These are phyloP conservation scores for Cepaea hortensis DNA, from an alignment of 2,888 invertebrate genomes.

Conservation along the genomic window DNA sequence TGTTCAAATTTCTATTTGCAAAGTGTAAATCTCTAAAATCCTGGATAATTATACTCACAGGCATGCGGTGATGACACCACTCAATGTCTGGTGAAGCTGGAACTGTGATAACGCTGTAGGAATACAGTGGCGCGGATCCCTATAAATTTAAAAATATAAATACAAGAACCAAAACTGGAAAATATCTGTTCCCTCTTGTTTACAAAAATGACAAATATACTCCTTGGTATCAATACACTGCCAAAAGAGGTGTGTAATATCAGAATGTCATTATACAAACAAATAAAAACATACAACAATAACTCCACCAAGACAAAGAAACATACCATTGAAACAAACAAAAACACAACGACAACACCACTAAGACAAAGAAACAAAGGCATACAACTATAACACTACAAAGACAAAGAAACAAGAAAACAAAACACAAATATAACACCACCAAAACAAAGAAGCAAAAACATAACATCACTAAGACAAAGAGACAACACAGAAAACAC, in stretches of 20 bases:
- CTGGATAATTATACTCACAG: slow-evolving; percentile 73
- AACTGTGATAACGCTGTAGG: slow-evolving; percentile 87
- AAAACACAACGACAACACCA: background rate
- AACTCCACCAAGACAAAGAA: too few species aligned
- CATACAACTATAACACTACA: too few species aligned
- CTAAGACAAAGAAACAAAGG: too few species aligned
- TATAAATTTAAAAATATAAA: slow-evolving; percentile 47
- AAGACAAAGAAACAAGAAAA: too few species aligned
- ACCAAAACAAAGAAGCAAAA: too few species aligned
- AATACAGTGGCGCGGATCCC: slow-evolving; percentile 80
- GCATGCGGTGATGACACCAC: slow-evolving; percentile 88
- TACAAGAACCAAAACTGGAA: background rate
- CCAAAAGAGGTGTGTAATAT: background rate
- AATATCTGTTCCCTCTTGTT: background rate
- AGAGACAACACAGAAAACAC: too few species aligned
- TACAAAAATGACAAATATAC: background rate
- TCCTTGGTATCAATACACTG: background rate
- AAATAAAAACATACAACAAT: too few species aligned
- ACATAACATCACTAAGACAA: too few species aligned
- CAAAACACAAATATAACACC: too few species aligned
- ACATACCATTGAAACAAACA: background rate
- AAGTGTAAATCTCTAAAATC: too few species aligned
- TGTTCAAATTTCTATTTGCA: too few species aligned
- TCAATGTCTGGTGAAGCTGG: slow-evolving; percentile 83
- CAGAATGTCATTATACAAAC: too few species aligned